These are phyloP conservation scores for Unio pictorum DNA, from an alignment of 2,888 invertebrate genomes.

Conservation along the genomic window DNA sequence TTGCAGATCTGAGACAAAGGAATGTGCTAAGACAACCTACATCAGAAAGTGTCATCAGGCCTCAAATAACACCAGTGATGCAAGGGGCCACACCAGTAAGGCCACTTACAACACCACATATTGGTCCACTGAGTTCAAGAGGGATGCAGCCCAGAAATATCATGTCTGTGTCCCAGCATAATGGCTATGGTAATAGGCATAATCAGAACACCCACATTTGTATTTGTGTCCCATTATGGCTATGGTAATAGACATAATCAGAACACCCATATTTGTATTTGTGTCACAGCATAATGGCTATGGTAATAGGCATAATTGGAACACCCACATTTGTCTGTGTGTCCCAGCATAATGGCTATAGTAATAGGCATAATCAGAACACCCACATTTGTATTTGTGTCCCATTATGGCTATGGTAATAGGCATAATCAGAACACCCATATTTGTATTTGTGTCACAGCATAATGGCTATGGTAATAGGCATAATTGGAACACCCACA, in stretches of 20 bases:
- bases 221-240: too few relatives aligned
- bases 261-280: too few relatives aligned
- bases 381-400: too few relatives aligned
- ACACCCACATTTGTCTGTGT: constrained; percentile 7
- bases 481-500: too few relatives aligned
- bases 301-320: too few relatives aligned
- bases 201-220: too few relatives aligned
- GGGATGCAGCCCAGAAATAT: constrained; percentile 30
- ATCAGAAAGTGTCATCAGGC: constrained; percentile 21
- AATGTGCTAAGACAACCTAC: constrained; percentile 21
- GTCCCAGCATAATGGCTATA: constrained; percentile 8
- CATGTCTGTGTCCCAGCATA: constrained; percentile 23
- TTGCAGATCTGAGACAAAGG: constrained; percentile 39
- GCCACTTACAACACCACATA: constrained; percentile 27
- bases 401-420: too few relatives aligned
- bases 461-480: too few relatives aligned
- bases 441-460: too few relatives aligned
- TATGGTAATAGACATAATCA: too few relatives aligned
- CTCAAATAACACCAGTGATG: constrained; percentile 19
- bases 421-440: too few relatives aligned
- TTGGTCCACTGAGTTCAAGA: constrained; percentile 14
- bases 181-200: neutral
- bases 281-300: too few relatives aligned
- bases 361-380: neutral
- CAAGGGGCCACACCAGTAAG: constrained; percentile 31